Conservation (phyloP, 1,140 invertebrate genomes). For the Cherax destructor region DNA sequence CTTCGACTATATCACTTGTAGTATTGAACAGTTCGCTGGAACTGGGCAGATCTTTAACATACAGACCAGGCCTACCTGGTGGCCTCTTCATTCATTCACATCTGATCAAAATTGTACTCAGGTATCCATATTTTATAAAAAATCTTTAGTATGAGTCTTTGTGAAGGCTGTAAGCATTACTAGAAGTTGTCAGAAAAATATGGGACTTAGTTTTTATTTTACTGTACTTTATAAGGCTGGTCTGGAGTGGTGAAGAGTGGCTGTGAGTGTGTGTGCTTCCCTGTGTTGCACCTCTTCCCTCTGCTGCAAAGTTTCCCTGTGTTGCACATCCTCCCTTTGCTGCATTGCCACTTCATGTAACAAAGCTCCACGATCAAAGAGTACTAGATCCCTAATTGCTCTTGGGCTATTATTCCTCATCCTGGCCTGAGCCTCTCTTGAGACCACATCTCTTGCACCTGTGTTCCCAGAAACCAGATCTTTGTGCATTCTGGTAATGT, state of each 20-base stretch:
- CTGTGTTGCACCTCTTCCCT: slow-evolving; percentile 23
- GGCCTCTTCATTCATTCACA: too few relatives aligned
- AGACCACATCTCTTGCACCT: not conserved
- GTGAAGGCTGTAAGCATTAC: too few relatives aligned
- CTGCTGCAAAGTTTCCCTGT: slow-evolving; percentile 30
- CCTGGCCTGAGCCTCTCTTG: slow-evolving; percentile 29
- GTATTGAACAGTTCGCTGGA: too few relatives aligned
- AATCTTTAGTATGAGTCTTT: too few relatives aligned
- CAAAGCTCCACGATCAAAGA: slow-evolving; percentile 46
- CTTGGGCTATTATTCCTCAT: slow-evolving; percentile 42
- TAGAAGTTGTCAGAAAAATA: not conserved
- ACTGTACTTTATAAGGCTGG: slow-evolving; percentile 19
- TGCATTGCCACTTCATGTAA: slow-evolving; percentile 9
- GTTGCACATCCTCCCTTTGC: slow-evolving; percentile 4
- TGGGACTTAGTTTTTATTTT: not conserved
- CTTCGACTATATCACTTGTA: too few relatives aligned
- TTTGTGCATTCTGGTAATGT: slow-evolving; percentile 58
- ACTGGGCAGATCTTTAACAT: too few relatives aligned
- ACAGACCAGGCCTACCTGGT: too few relatives aligned
- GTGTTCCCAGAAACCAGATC: slow-evolving; percentile 27
- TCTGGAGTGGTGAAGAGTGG: slow-evolving; percentile 22
- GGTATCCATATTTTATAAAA: too few relatives aligned
- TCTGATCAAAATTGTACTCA: too few relatives aligned
- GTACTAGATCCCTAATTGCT: slow-evolving; percentile 45
- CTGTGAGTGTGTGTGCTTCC: slow-evolving; percentile 37